These are phyloP conservation scores for Mesocricetus auratus DNA, from an alignment of 2,113 vertebrate species.

Conservation along the genomic window DNA sequence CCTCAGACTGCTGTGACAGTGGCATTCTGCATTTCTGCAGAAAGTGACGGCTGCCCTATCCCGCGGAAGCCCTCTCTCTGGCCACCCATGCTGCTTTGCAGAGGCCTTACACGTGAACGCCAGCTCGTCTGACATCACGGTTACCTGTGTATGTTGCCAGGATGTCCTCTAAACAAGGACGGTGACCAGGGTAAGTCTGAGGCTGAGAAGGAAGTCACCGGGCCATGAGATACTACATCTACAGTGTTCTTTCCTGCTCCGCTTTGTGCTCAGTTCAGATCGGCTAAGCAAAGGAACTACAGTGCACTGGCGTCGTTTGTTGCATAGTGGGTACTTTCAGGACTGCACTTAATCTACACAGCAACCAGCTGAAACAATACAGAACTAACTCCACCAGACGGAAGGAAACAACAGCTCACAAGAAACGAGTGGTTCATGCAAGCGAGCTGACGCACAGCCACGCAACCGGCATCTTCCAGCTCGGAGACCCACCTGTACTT, in stretches of 20 bases:
- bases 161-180: neutral
- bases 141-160: neutral
- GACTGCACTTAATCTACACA: neutral
- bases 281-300: neutral
- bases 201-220: neutral
- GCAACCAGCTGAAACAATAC: neutral
- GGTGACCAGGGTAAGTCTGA: neutral
- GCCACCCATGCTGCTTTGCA: neutral
- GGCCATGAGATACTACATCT: neutral
- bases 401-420: neutral
- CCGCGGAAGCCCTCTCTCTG: neutral
- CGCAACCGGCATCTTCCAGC: neutral
- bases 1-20: neutral
- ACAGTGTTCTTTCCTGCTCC: neutral
- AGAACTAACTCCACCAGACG: neutral
- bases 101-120: neutral
- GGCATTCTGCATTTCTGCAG: neutral
- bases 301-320: neutral
- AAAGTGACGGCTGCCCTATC: neutral
- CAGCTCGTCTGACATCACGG: no score
- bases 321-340: neutral
- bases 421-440: neutral
- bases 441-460: neutral
- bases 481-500: neutral
- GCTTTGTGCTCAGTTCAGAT: neutral